Evolutionary conservation across 2,797 vertebrate genomes (phyloP).

Genomic region (Hapalemur alaotrensis): DNA sequence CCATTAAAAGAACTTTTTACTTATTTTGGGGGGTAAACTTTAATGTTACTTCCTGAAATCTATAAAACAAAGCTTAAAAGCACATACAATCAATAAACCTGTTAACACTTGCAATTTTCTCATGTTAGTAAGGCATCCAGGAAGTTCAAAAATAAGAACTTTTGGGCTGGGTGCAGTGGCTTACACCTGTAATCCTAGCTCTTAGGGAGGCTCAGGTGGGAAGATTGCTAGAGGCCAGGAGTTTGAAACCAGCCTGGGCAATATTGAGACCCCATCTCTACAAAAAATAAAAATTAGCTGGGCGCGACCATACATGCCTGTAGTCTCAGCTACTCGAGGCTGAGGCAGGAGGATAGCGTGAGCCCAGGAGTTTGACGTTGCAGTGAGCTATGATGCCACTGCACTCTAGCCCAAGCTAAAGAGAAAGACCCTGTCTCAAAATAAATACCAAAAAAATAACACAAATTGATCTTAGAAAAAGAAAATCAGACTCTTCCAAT

Average conservation of each 20-base stretch:
- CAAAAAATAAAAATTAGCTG: neutral
- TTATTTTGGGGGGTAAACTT: neutral
- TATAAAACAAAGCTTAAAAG: constrained; percentile 4
- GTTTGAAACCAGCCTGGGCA: neutral
- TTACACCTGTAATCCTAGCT: neutral
- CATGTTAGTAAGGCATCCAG: neutral
- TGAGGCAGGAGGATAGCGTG: neutral
- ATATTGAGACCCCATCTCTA: neutral
- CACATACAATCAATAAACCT: neutral
- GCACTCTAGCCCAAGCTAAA: neutral
- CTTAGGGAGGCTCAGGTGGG: neutral
- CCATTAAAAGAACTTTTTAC: neutral
- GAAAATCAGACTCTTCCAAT: neutral
- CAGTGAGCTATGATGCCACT: neutral
- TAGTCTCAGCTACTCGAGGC: neutral
- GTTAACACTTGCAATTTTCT: neutral
- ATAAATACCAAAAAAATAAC: neutral
- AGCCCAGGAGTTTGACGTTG: neutral
- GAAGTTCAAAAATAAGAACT: neutral
- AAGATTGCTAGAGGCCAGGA: neutral
- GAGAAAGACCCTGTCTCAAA: neutral
- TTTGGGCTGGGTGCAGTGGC: neutral
- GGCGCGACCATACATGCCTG: neutral
- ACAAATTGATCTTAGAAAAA: neutral
- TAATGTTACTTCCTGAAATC: neutral